These are phyloP conservation scores for Drosophila setosimentum DNA, from an alignment of 2,888 invertebrate species.

Conservation along the genomic window DNA sequence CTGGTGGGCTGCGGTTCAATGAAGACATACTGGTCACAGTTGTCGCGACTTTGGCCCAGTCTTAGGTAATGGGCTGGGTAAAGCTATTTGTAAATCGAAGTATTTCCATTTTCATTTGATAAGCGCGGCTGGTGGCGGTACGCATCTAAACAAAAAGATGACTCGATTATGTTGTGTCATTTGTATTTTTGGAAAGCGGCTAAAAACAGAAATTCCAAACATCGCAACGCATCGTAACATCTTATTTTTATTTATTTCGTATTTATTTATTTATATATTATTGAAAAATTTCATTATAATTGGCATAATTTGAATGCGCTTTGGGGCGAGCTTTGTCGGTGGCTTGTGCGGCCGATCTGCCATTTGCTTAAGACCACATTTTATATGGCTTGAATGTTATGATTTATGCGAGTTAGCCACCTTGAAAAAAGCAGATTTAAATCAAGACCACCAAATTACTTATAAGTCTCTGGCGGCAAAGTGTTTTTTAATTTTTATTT, in stretches of 20 bases:
- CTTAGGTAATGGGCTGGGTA: conserved; percentile 17
- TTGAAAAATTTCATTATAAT: conserved; percentile 73
- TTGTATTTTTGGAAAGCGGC: conserved; percentile 54
- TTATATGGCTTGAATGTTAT: conserved; percentile 62
- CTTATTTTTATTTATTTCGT: conserved; percentile 37
- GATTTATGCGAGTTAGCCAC: conserved; percentile 58
- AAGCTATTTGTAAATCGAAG: conserved; percentile 58
- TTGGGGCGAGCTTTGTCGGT: conserved; percentile 68
- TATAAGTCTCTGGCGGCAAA: conserved; percentile 16
- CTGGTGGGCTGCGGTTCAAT: conserved; percentile 1
- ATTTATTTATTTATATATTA: conserved; percentile 51
- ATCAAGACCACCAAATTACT: conserved; percentile 23
- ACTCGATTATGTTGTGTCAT: conserved; percentile 61
- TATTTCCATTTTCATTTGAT: conserved; percentile 60
- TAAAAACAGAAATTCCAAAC: conserved; percentile 70
- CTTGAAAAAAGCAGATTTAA: conserved; percentile 58
- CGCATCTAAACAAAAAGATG: conserved; percentile 49
- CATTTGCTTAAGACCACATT: conserved; percentile 58
- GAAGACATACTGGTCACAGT: conserved; percentile 13
- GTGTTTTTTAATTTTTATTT: neutral
- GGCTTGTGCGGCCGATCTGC: conserved; percentile 16
- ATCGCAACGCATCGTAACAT: conserved; percentile 13
- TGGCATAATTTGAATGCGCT: conserved; percentile 77
- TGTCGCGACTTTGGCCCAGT: conserved; percentile 11
- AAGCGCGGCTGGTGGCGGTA: conserved; percentile 44